Conservation (phyloP, 1,140 invertebrate species). For the Pseudomyrmex dendroicus region DNA sequence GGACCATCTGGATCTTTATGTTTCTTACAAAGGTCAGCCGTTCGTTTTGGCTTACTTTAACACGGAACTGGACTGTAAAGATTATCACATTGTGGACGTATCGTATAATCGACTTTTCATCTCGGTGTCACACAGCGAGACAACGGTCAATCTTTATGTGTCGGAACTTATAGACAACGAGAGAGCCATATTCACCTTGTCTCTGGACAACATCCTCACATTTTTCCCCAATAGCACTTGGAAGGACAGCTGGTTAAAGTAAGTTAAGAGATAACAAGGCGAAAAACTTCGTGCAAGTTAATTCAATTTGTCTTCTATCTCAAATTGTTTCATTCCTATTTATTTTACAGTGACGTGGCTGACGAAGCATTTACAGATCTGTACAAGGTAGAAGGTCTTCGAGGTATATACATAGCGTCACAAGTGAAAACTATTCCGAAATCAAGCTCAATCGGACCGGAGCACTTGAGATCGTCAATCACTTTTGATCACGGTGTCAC, state of each 20-base stretch:
- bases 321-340: conserved; percentile 22
- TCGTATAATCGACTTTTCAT: conserved; percentile 92
- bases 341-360: conserved; percentile 88
- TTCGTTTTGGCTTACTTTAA: conserved; percentile 92
- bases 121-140: conserved; percentile 92
- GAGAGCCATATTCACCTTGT: conserved; percentile 90
- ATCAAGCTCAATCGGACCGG: conserved; percentile 87
- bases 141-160: conserved; percentile 91
- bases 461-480: conserved; percentile 92
- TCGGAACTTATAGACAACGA: conserved; percentile 87
- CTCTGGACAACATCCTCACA: conserved; percentile 92
- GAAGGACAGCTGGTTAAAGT: conserved; percentile 93
- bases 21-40: conserved; percentile 90
- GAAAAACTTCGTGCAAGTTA: neutral
- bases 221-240: conserved; percentile 93
- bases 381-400: conserved; percentile 93
- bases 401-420: conserved; percentile 96
- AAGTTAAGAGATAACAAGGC: conserved; percentile 79
- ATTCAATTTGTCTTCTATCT: no score
- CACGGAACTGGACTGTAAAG: conserved; percentile 87
- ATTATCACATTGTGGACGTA: conserved; percentile 94
- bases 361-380: conserved; percentile 95
- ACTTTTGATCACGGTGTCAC: conserved; percentile 95
- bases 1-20: conserved; percentile 89
- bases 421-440: conserved; percentile 87